Percentiles rank a stretch among this genome's conserved stretches.
Evolutionary conservation across 2,888 invertebrate genomes (phyloP).

Genomic region (Mimas tiliae): DNA sequence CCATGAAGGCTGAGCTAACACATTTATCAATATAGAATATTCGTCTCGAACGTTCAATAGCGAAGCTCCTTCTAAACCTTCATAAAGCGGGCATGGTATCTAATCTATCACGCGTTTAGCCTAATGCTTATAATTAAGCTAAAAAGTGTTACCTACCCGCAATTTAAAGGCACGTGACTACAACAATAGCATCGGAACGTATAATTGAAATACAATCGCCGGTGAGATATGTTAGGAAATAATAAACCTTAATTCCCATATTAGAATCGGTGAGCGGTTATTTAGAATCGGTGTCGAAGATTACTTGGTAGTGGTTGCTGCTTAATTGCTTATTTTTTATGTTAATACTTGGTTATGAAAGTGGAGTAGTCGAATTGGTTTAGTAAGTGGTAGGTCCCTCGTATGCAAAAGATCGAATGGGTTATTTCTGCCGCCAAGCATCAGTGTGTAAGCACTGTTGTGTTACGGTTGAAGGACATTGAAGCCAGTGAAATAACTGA

Average conservation of each 20-base stretch:
- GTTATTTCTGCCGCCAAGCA: no score
- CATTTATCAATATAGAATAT: no score
- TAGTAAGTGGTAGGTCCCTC: no score
- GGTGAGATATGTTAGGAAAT: conserved; percentile 13
- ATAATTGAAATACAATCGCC: conserved; percentile 22
- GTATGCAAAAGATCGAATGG: no score
- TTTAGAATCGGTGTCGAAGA: background rate
- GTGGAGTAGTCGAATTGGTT: no score
- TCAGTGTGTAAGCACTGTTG: no score
- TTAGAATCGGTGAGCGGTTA: conserved; percentile 6
- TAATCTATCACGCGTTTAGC: conserved; percentile 67
- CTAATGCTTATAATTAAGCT: conserved; percentile 73
- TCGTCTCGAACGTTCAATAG: background rate
- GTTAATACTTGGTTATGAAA: background rate
- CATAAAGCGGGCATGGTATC: conserved; percentile 40
- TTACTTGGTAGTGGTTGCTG: conserved; percentile 1
- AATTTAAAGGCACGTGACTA: conserved; percentile 66
- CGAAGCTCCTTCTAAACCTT: background rate
- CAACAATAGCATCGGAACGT: conserved; percentile 46
- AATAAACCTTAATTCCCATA: conserved; percentile 2
- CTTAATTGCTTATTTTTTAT: background rate
- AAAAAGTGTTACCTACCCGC: conserved; percentile 54
- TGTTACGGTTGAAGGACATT: no score
- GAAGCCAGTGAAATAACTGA: no score
- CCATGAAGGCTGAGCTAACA: no score